Evolutionary conservation across 2,797 vertebrate genomes (phyloP).

Genomic region (Cossypha dichroa): DNA sequence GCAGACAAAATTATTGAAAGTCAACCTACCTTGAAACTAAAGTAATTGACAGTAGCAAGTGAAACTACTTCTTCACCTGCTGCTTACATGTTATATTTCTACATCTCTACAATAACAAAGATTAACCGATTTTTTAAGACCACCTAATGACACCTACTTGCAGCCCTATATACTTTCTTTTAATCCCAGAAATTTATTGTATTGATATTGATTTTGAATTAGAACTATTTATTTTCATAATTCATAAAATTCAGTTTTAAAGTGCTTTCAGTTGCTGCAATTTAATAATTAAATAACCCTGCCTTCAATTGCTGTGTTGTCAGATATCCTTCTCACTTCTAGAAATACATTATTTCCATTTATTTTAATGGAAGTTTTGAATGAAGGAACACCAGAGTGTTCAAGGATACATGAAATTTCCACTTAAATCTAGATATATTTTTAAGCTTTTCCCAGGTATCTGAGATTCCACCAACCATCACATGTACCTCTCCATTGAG

Average conservation of each 20-base stretch:
- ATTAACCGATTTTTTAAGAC: background rate
- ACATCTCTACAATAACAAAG: background rate
- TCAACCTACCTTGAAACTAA: background rate
- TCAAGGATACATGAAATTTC: background rate
- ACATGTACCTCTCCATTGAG: background rate
- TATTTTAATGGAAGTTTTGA: background rate
- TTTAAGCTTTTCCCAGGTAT: background rate
- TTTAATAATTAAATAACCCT: background rate
- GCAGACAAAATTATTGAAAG: background rate
- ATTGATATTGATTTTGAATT: background rate
- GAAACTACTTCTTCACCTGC: background rate
- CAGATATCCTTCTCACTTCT: background rate
- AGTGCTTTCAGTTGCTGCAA: background rate
- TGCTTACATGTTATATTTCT: background rate
- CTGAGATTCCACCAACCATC: background rate
- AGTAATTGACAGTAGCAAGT: background rate
- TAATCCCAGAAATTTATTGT: background rate
- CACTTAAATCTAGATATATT: background rate
- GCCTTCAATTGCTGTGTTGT: background rate
- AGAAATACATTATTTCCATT: background rate
- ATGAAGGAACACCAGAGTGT: background rate
- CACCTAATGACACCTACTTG: background rate
- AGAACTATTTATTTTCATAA: background rate
- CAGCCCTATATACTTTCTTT: background rate
- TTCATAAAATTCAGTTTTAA: background rate